Base-by-base conservation (phyloP, 2,888 invertebrate species). In the Leptogaster cylindrica region DNA sequence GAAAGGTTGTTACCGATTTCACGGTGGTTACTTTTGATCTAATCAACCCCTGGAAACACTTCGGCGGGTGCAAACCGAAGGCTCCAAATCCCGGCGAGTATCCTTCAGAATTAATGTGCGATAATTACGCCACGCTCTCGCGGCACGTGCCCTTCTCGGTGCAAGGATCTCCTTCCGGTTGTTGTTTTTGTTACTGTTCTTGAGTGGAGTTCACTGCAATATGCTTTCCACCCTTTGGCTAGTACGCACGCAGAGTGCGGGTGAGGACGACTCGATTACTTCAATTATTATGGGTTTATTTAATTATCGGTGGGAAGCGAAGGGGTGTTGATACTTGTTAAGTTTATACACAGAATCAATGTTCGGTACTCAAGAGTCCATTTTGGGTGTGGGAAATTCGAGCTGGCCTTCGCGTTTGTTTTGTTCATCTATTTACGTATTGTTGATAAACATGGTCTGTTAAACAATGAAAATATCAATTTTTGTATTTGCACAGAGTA, bases 111-210 rank as follows among this genome's bases (percentile, higher is more conserved):
- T 28, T 61, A 61, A 61, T 61, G 61, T 31, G 52, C 41, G 51
- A 66, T 69, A 69, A 69, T 66, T 66, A 69, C 52, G 61, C 50
- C 51, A 52, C 33, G 36, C 44, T 63, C 50, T 48, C 55, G 63
- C 58, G 66, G 52, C 68, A 69, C 68, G 68, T 69, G 68, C 25
- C 52, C 7, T 27, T 52, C 52, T 51, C 44, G 55, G 48, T 41
- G 44, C 52, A 69, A 69, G 68, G 68, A 69, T 61, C 48, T 63
- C 23, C 52, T 66, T 69, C 68, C 68, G 68, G 68, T 69, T 51
- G 63, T 63, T 63, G 63, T 69, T 65, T 68, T 68, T 68, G 65
- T 68, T 66, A 41, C 36, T 41, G 28, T 25, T 65, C 51, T 12
- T 51, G 25, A 65, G 66, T 3, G 52, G 51, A 66, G 50, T 61